phyloP scores from a whole-genome alignment of 2,888 invertebrate genomes.

The Lepidochitona cinerea region DNA sequence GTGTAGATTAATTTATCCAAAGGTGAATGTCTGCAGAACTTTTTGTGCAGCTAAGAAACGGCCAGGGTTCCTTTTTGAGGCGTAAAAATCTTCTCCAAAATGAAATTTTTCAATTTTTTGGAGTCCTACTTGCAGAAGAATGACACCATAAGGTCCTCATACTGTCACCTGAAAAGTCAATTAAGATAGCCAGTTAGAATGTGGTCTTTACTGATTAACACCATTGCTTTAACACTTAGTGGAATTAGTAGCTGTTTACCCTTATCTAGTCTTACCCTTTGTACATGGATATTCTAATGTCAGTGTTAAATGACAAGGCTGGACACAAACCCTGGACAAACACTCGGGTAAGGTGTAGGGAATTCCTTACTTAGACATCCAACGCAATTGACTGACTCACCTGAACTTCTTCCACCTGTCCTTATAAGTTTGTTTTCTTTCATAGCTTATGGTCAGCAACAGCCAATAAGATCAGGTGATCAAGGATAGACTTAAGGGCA shows the following conservation, averaged over 20 bases:
- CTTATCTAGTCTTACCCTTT: not conserved
- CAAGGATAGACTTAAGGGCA: too few relatives aligned
- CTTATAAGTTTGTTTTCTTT: not conserved
- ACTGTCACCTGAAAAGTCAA: not conserved
- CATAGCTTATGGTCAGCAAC: not conserved
- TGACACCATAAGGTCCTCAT: too few relatives aligned
- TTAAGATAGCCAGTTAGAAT: not conserved
- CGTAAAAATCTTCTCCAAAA: too few relatives aligned
- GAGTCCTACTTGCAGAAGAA: too few relatives aligned
- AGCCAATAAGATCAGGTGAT: not conserved
- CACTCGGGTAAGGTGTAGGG: too few relatives aligned
- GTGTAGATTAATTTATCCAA: too few relatives aligned
- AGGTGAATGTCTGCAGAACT: too few relatives aligned
- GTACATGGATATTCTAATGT: not conserved
- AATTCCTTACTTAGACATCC: too few relatives aligned
- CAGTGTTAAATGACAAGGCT: not conserved
- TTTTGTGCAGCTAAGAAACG: too few relatives aligned
- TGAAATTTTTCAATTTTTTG: too few relatives aligned
- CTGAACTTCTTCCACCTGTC: not conserved
- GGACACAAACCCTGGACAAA: not conserved
- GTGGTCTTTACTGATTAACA: not conserved
- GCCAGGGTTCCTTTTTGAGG: too few relatives aligned
- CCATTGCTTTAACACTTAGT: not conserved
- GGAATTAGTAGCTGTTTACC: not conserved
- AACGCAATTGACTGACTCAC: not conserved